Evolutionary conservation across 1,140 invertebrate genomes (phyloP).

Genomic region (Solenopsis invicta): DNA sequence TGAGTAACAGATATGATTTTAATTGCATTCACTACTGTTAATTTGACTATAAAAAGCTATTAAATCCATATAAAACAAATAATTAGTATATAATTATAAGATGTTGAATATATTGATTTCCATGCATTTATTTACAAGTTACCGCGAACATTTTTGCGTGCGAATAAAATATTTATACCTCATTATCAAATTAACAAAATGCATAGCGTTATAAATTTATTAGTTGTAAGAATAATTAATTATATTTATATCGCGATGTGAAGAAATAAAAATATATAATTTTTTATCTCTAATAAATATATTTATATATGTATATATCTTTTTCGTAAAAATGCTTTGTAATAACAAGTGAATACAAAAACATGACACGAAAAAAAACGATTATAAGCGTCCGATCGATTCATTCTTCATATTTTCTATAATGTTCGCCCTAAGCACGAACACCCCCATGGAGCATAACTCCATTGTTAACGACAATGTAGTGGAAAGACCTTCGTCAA

Average conservation of each 20-base stretch:
- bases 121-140: conserved; percentile 17
- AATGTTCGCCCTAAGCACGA: conserved; percentile 18
- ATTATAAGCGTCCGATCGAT: not conserved
- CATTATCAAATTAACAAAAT: conserved; percentile 17
- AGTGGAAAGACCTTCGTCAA: conserved; percentile 62
- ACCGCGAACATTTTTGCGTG: not conserved
- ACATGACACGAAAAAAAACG: not conserved
- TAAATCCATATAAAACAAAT: conserved; percentile 34
- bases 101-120: not conserved
- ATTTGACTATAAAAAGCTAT: conserved; percentile 17
- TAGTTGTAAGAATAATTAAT: conserved; percentile 19
- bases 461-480: conserved; percentile 58
- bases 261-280: not conserved
- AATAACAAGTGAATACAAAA: conserved; percentile 12
- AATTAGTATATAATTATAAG: conserved; percentile 24
- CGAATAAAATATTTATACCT: conserved; percentile 20
- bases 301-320: not conserved
- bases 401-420: conserved; percentile 40
- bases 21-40: conserved; percentile 13
- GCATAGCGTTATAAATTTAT: conserved; percentile 23
- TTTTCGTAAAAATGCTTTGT: not conserved
- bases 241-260: not conserved
- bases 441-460: not conserved
- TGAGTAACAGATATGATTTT: conserved; percentile 14
- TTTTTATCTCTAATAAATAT: not conserved